Conservation (phyloP, 2,888 invertebrate species). For the Hanleya hanleyi region DNA sequence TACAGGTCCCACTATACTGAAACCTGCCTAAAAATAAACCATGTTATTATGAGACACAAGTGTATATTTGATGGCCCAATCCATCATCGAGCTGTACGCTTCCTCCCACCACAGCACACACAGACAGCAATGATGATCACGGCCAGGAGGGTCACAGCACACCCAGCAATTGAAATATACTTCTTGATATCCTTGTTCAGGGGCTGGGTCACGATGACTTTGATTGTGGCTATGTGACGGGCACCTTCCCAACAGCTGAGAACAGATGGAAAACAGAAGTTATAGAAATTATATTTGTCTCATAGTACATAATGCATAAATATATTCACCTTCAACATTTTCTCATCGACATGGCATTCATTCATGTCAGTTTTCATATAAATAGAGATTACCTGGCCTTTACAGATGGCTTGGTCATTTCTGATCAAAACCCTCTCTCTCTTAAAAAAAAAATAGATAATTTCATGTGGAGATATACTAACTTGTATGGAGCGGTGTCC, state of each 20-base stretch:
- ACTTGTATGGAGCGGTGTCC: conserved; percentile 74
- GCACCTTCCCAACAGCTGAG: conserved; percentile 81
- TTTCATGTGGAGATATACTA: neutral
- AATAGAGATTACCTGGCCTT: neutral
- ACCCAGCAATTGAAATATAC: conserved; percentile 57
- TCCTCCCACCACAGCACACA: neutral
- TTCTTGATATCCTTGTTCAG: conserved; percentile 61
- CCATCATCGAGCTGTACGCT: neutral
- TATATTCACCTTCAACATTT: neutral
- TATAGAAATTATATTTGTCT: neutral
- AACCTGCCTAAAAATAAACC: no score
- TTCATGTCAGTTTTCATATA: neutral
- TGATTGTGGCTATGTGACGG: conserved; percentile 78
- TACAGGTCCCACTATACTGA: no score
- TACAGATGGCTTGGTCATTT: no score
- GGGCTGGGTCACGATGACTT: conserved; percentile 77
- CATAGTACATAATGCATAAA: neutral
- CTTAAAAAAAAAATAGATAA: no score
- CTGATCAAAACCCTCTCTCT: no score
- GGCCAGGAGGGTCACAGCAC: conserved; percentile 47
- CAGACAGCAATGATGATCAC: neutral
- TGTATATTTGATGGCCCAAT: neutral
- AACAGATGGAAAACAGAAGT: neutral
- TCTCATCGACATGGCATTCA: neutral
- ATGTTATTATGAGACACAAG: no score